Percentiles rank a stretch among this genome's conserved stretches.
Conservation (phyloP, 2,797 vertebrate species). For the Zalophus californianus region DNA sequence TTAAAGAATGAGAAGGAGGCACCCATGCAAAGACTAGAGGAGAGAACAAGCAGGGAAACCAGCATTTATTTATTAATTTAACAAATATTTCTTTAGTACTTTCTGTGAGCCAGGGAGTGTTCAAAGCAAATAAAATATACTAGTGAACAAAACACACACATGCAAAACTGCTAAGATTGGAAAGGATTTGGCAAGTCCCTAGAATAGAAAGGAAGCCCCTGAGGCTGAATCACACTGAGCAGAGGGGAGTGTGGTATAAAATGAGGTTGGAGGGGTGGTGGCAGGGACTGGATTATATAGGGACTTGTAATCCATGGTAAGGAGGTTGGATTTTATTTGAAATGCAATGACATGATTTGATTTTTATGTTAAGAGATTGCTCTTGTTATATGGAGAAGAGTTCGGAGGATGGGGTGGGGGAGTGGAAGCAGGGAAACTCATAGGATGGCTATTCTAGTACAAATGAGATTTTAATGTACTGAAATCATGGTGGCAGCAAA, state of each 20-base stretch:
- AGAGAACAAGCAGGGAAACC: background rate
- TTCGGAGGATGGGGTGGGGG: background rate
- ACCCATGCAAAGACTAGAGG: background rate
- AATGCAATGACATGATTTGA: background rate
- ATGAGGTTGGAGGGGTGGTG: background rate
- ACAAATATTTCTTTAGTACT: conserved; percentile 7
- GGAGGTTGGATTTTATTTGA: background rate
- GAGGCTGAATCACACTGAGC: background rate
- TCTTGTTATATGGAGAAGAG: background rate
- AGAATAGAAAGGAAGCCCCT: background rate
- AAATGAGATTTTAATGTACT: background rate
- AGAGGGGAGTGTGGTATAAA: background rate
- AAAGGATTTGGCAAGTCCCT: background rate
- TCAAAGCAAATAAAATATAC: background rate
- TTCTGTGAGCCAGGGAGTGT: conserved; percentile 6
- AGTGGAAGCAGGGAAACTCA: background rate
- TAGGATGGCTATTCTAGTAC: background rate
- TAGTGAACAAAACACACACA: background rate
- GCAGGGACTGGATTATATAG: background rate
- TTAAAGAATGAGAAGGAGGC: conserved; percentile 20
- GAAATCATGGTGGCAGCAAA: background rate
- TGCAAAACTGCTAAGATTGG: background rate
- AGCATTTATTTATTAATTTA: background rate
- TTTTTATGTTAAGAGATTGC: background rate
- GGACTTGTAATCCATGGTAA: background rate